Evolutionary conservation across 2,113 vertebrate genomes (phyloP).

Genomic region (Cavia porcellus): DNA sequence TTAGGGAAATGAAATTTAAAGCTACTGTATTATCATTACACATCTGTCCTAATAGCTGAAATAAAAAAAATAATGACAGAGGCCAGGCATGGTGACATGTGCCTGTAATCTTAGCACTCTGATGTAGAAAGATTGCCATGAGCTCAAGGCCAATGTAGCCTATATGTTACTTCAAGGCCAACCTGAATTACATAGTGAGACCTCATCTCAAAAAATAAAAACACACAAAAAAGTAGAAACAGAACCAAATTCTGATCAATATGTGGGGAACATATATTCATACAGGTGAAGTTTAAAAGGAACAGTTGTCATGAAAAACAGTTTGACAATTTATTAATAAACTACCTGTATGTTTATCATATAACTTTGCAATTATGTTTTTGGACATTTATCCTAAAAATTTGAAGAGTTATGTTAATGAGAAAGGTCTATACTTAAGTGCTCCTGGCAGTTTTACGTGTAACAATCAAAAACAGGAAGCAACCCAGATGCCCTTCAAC

Average conservation of each 20-base stretch:
- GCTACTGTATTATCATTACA: background rate
- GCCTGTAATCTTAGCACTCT: background rate
- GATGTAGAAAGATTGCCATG: background rate
- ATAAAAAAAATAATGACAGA: background rate
- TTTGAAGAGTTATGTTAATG: background rate
- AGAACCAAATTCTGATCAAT: background rate
- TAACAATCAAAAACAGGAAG: background rate
- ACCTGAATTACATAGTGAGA: background rate
- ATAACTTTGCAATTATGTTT: background rate
- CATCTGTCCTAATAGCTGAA: background rate
- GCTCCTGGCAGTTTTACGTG: background rate
- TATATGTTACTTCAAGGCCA: background rate
- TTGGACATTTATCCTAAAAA: background rate
- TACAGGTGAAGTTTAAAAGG: background rate
- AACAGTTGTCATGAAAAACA: background rate
- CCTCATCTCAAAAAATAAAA: background rate
- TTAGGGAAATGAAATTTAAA: background rate
- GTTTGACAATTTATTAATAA: background rate
- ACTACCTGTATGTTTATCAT: background rate
- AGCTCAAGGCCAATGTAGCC: background rate
- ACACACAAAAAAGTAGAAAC: background rate
- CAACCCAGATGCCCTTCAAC: background rate
- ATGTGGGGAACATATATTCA: background rate
- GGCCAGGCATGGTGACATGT: too few species aligned
- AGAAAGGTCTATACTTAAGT: background rate